Evolutionary conservation across 2,113 vertebrate genomes (phyloP).

Genomic region (Macquaria ambigua): DNA sequence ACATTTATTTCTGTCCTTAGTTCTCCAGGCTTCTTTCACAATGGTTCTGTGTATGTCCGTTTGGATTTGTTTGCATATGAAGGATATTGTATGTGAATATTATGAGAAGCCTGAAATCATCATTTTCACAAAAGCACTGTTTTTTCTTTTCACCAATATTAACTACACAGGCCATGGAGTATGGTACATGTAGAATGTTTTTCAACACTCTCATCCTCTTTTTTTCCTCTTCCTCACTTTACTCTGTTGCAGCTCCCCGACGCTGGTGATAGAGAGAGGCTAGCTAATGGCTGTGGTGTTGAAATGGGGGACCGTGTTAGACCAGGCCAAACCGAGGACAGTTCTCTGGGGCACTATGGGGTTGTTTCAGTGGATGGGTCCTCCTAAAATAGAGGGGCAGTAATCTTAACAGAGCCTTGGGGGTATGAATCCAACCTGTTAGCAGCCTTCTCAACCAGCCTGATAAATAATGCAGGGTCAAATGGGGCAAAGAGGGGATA

Average conservation of each 20-base stretch:
- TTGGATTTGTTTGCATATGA: slow-evolving; percentile 15
- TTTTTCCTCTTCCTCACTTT: slow-evolving; percentile 7
- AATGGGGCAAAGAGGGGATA: slow-evolving; percentile 37
- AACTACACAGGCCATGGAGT: not conserved
- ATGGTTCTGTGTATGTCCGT: not conserved
- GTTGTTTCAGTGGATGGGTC: slow-evolving; percentile 36
- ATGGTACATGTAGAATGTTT: slow-evolving; percentile 47
- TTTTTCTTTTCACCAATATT: slow-evolving; percentile 26
- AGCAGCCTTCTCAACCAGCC: slow-evolving; percentile 38
- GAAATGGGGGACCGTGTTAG: slow-evolving; percentile 50
- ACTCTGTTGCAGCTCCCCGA: slow-evolving; percentile 44
- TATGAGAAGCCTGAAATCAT: not conserved
- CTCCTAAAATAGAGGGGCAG: slow-evolving; percentile 57
- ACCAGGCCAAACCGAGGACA: slow-evolving; percentile 26
- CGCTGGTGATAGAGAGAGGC: slow-evolving; percentile 43
- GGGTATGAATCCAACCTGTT: slow-evolving; percentile 62
- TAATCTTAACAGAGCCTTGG: slow-evolving; percentile 32
- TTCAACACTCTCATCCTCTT: slow-evolving; percentile 56
- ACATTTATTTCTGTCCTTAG: slow-evolving; percentile 31
- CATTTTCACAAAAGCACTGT: slow-evolving; percentile 5
- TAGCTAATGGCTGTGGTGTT: slow-evolving; percentile 71
- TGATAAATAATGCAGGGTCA: slow-evolving; percentile 77
- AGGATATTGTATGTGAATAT: not conserved
- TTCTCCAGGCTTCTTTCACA: slow-evolving; percentile 12
- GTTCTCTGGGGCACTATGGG: slow-evolving; percentile 34